phyloP scores from a whole-genome alignment of 2,797 vertebrate genomes.

The Microchirus variegatus region DNA sequence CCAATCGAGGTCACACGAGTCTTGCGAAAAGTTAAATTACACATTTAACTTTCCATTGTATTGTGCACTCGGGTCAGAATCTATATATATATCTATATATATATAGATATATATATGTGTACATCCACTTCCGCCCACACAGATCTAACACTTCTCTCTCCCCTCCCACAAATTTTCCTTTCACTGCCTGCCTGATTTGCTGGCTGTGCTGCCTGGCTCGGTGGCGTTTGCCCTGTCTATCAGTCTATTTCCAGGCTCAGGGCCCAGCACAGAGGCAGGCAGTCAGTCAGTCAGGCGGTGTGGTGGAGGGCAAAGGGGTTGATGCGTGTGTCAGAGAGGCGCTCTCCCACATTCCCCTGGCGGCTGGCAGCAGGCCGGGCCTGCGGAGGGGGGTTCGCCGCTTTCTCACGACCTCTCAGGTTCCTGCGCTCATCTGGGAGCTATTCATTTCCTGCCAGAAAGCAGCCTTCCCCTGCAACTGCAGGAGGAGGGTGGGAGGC shows the following conservation, averaged over 20 bases:
- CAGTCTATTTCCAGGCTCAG: conserved; percentile 79
- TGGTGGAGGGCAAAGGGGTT: conserved; percentile 82
- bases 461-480: conserved; percentile 91
- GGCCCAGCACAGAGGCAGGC: conserved; percentile 67
- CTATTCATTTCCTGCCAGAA: conserved; percentile 99
- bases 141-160: conserved; percentile 58
- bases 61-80: conserved; percentile 43
- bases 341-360: conserved; percentile 87
- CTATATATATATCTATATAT: conserved; percentile 36
- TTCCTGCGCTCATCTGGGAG: conserved; percentile 98
- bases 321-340: conserved; percentile 90
- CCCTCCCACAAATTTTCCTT: conserved; percentile 64
- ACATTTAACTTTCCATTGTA: conserved; percentile 53
- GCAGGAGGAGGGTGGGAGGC: conserved; percentile 56
- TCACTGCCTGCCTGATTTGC: conserved; percentile 53
- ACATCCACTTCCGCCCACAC: conserved; percentile 67
- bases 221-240: conserved; percentile 78
- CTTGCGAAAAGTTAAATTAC: conserved; percentile 51
- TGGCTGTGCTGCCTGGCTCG: conserved; percentile 60
- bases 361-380: conserved; percentile 90
- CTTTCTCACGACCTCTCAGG: conserved; percentile 99
- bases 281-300: conserved; percentile 77
- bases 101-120: background rate
- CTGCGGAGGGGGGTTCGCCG: conserved; percentile 90
- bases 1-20: conserved; percentile 48